Percentiles rank a stretch among this genome's conserved stretches.
phyloP scores from a whole-genome alignment of 2,888 invertebrate species.

The Subacronicta megacephala region DNA sequence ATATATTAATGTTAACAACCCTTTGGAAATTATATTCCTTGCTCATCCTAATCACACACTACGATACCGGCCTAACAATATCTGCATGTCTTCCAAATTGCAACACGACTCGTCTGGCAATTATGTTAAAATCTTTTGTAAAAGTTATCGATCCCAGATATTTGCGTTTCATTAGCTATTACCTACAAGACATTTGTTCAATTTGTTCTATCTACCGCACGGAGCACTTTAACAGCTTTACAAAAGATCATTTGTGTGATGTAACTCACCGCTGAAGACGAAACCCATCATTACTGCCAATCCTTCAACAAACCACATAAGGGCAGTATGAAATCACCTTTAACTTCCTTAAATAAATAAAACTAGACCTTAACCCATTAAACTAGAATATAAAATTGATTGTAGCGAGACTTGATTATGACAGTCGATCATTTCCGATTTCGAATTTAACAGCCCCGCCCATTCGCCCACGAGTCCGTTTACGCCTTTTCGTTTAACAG shows the following conservation, averaged over 20 bases:
- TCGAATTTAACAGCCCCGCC: slow-evolving; percentile 66
- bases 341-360: slow-evolving; percentile 34
- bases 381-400: slow-evolving; percentile 32
- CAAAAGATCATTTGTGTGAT: slow-evolving; percentile 56
- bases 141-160: slow-evolving; percentile 20
- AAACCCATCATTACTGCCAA: slow-evolving; percentile 77
- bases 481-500: slow-evolving; percentile 54
- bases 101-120: slow-evolving; percentile 1
- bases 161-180: slow-evolving; percentile 34
- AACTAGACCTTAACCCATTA: slow-evolving; percentile 33
- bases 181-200: slow-evolving; percentile 29
- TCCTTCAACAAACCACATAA: slow-evolving; percentile 61
- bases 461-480: slow-evolving; percentile 59
- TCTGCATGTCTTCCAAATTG: slow-evolving; percentile 1
- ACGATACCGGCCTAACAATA: neutral
- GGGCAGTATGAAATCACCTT: slow-evolving; percentile 50
- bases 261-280: slow-evolving; percentile 50
- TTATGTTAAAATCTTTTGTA: slow-evolving; percentile 15
- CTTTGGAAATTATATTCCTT: slow-evolving; percentile 21
- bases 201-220: slow-evolving; percentile 18
- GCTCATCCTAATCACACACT: slow-evolving; percentile 15
- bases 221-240: slow-evolving; percentile 35
- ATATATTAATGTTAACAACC: slow-evolving; percentile 44
- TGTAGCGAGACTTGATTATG: slow-evolving; percentile 55
- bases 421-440: slow-evolving; percentile 73